Evolutionary conservation across 2,113 vertebrate species (phyloP).

Genomic region (Mormyrus lacerda): DNA sequence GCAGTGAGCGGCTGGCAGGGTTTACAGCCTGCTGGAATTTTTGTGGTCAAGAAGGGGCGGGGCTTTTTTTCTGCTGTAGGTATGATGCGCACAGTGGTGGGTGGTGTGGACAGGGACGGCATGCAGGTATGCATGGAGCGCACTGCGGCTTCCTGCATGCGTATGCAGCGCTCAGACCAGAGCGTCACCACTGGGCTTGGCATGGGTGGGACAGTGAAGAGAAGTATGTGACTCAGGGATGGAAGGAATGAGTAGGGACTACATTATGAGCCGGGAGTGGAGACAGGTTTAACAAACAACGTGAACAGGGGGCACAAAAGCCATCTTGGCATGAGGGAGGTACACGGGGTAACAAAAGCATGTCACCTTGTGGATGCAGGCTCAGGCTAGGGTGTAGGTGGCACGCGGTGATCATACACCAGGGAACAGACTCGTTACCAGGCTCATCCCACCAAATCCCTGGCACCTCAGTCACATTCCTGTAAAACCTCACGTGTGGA

Average conservation of each 20-base stretch:
- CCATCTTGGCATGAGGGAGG: not conserved
- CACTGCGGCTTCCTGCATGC: not conserved
- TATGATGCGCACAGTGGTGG: not conserved
- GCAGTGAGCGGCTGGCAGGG: not conserved
- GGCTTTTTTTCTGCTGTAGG: not conserved
- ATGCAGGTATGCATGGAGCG: not conserved
- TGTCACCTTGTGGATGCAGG: not conserved
- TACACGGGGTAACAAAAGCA: not conserved
- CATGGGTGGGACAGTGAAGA: not conserved
- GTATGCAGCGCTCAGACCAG: not conserved
- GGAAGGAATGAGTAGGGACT: not conserved
- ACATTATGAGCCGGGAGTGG: not conserved
- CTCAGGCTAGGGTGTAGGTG: not conserved
- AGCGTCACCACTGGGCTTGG: not conserved
- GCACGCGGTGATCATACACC: not conserved
- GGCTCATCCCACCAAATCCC: not conserved
- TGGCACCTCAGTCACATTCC: not conserved
- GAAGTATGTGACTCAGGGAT: not conserved
- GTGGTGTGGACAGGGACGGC: not conserved
- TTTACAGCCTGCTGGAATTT: not conserved
- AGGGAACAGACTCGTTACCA: not conserved
- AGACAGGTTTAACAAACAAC: not conserved
- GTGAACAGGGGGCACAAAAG: not conserved
- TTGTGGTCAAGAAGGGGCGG: not conserved
- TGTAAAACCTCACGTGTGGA: not conserved